Percentiles rank a stretch among this genome's conserved stretches.
Evolutionary conservation across 2,113 vertebrate genomes (phyloP).

Genomic region (human (Homo sapiens)): DNA sequence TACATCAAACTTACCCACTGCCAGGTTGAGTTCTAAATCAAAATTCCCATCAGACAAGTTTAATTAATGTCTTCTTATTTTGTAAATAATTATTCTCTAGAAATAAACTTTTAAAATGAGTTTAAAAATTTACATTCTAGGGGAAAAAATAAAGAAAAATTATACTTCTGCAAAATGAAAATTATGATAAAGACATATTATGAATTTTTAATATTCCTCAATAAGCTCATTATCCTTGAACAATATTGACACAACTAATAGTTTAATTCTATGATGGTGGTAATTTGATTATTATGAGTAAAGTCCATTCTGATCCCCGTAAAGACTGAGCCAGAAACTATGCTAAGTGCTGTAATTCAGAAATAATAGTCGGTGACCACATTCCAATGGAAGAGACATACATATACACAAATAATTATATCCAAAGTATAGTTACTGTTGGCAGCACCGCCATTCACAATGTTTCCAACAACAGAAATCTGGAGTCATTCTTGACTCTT

Average conservation of each 20-base stretch:
- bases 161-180: not conserved
- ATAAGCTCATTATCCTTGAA: not conserved
- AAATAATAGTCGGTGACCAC: not conserved
- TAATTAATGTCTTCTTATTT: not conserved
- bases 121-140: not conserved
- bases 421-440: not conserved
- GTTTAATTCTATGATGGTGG: not conserved
- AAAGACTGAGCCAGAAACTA: not conserved
- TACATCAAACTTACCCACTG: not conserved
- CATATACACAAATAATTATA: not conserved
- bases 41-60: not conserved
- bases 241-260: not conserved
- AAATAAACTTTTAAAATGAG: not conserved
- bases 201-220: not conserved
- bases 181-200: not conserved
- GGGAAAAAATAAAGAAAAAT: not conserved
- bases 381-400: not conserved
- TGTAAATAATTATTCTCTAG: conserved; percentile 17
- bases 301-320: not conserved
- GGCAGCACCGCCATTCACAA: too few relatives aligned
- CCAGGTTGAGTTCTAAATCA: not conserved
- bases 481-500: not conserved
- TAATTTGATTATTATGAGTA: not conserved
- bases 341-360: not conserved
- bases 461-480: not conserved